A percentile compares a stretch with the other conserved stretches of the same genome.
These are phyloP conservation scores for Cactoblastis cactorum DNA, from an alignment of 2,888 invertebrate species.

Conservation along the genomic window DNA sequence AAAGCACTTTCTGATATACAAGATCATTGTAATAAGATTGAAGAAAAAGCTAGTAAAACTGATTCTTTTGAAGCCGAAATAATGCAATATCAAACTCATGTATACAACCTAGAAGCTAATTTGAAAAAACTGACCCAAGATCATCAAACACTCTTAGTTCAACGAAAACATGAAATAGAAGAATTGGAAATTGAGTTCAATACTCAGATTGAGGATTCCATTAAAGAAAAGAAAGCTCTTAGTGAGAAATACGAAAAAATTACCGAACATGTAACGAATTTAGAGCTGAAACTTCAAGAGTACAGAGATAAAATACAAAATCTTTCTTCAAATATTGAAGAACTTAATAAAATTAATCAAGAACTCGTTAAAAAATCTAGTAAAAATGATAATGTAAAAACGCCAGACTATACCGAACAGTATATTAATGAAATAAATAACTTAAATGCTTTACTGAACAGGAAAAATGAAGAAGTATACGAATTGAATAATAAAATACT, in stretches of 20 bases:
- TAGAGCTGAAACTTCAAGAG: slow-evolving; percentile 56
- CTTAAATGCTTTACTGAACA: slow-evolving; percentile 68
- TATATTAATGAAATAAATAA: slow-evolving; percentile 79
- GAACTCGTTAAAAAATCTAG: slow-evolving; percentile 43
- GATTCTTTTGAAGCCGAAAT: slow-evolving; percentile 50
- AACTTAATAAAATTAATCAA: slow-evolving; percentile 53
- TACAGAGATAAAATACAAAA: slow-evolving; percentile 52
- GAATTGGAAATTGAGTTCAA: slow-evolving; percentile 69
- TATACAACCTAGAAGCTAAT: slow-evolving; percentile 65
- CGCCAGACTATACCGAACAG: slow-evolving; percentile 69
- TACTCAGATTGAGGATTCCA: slow-evolving; percentile 62
- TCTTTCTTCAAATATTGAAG: slow-evolving; percentile 50
- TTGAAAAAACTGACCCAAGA: slow-evolving; percentile 51
- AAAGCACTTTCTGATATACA: slow-evolving; percentile 62
- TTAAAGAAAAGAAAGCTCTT: slow-evolving; percentile 70
- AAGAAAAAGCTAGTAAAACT: slow-evolving; percentile 53
- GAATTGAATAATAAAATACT: slow-evolving; percentile 48
- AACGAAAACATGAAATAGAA: slow-evolving; percentile 65
- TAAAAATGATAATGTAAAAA: slow-evolving; percentile 27
- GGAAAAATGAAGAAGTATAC: slow-evolving; percentile 70
- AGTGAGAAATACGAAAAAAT: slow-evolving; percentile 69
- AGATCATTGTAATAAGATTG: slow-evolving; percentile 53
- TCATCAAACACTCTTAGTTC: slow-evolving; percentile 56
- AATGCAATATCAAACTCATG: slow-evolving; percentile 50
- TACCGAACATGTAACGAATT: slow-evolving; percentile 64